Evolutionary conservation across 2,888 invertebrate genomes (phyloP), one percentile per base, ranked within the genome.

Genomic region (Odontocerum albicorne): DNA sequence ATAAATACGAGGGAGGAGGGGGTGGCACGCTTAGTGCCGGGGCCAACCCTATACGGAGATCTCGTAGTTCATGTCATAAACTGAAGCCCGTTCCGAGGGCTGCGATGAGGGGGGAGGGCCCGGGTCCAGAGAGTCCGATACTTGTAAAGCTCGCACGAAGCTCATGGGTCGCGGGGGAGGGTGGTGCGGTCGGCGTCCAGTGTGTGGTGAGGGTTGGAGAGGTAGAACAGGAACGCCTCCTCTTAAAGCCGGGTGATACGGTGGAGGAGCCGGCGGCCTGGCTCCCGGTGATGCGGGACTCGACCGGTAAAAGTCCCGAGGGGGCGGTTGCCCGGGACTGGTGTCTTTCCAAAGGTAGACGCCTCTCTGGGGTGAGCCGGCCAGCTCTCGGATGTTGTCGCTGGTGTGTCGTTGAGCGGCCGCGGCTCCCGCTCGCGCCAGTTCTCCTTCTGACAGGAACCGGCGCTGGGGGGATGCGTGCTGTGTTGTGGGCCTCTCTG

Each of bases 51-150:
- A 94, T 82, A 94, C 93, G 65, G 92, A 92, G 79, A 94, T 94
- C 76, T 94, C 94, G 75, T 94, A 93, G 80, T 92, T 94, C 87
- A 92, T 92, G 74, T 94, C 93, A 75, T 94, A 94, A 63, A 92
- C 90, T 73, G 92, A 92, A 66, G 90, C 88, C 66, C 92, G 87
- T 72, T 92, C 92, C 44, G 91, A 88, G 12, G 89, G 73, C 47
- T 65, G 63, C 16, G 64, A 66, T 63, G 68, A 73, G 63, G 65
- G 74, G 67, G 62, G 73, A 64, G 67, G 73, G 66, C 65, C 81
- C 73, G 68, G 86, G 69, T 95, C 94, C 69, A 92, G 86, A 53
- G 87, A 87, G 73, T 93, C 92, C 63, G 91, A 88, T 84, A 93
- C 92, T 73, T 93, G 92, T 21, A 93, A 80, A 39, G 93, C 93